Evolutionary conservation across 2,888 invertebrate species (phyloP).

Genomic region (Creontiades dilutus): DNA sequence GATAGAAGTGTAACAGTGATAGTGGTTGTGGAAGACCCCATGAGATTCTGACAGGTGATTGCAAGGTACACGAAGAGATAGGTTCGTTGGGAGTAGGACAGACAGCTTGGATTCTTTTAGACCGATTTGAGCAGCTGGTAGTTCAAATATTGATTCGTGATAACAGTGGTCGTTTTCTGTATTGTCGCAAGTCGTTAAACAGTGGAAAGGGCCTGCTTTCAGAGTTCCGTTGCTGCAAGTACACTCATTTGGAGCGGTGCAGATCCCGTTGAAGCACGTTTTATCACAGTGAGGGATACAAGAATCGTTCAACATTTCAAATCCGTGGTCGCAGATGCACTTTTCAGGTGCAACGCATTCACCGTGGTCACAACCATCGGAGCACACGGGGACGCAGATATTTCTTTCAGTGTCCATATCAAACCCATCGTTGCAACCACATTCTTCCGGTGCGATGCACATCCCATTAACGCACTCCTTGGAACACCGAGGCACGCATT

Average conservation of each 20-base stretch:
- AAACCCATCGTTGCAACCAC: slow-evolving; percentile 69
- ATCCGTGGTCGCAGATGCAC: slow-evolving; percentile 70
- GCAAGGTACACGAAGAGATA: neutral
- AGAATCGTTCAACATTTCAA: neutral
- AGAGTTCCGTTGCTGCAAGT: slow-evolving; percentile 60
- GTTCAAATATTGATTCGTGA: neutral
- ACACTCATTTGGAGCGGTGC: slow-evolving; percentile 71
- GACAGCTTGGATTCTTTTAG: neutral
- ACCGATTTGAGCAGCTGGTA: neutral
- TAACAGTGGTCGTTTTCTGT: neutral
- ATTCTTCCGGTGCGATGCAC: slow-evolving; percentile 70
- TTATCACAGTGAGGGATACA: slow-evolving; percentile 68
- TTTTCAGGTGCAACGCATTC: slow-evolving; percentile 65
- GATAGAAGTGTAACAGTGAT: neutral
- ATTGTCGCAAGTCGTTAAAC: neutral
- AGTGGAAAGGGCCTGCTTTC: slow-evolving; percentile 65
- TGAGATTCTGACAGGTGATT: neutral
- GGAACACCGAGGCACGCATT: slow-evolving; percentile 71
- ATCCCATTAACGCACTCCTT: slow-evolving; percentile 69
- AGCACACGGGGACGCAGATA: slow-evolving; percentile 70
- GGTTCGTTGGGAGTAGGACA: neutral
- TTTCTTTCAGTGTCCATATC: slow-evolving; percentile 35
- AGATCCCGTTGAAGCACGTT: slow-evolving; percentile 67
- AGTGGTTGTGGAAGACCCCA: neutral
- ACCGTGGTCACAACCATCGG: slow-evolving; percentile 69